Evolutionary conservation across 1,140 invertebrate species (phyloP), one percentile per base, ranked within the genome.

Genomic region (Artemia franciscana): DNA sequence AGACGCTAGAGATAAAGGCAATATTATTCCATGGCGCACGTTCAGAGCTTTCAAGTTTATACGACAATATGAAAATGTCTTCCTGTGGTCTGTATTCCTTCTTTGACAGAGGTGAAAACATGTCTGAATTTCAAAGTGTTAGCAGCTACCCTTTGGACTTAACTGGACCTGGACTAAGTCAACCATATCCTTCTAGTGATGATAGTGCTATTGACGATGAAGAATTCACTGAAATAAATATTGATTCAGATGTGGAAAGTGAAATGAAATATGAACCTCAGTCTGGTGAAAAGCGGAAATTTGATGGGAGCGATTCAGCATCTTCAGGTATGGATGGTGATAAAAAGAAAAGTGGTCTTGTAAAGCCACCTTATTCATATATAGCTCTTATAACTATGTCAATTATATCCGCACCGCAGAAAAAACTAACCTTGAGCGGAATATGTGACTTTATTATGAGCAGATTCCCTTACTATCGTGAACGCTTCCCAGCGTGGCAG

Each of bases 381-480:
- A 97, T 98, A 65, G 92, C 93, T 0, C 77, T 97, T 0, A 98
- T 97, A 67, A 95, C 93, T 0, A 97, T 96, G 93, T 87, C 93
- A 15, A 96, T 98, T 59, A 78, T 96, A 0, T 91, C 97, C 68
- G 91, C 91, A n/a, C 91, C 91, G 12, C 86, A 94, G 69, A 95
- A 95, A 76, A 92, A 94, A 69, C 75, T 97, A 9, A 98, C 94
- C 0, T 76, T 98, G 0, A 94, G 91, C 68, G 93, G 92, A 18
- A 98, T 98, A 63, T 98, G 93, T 76, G 93, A 98, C 72, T 97
- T 98, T 72, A 98, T 99, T 65, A 96, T 95, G 84, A 86, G 85
- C n/a, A 79, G 89, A 65, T 99, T 98, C 73, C 90, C 89, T 0
- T 96, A 94, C 70, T 96, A 95, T 72, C 80, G 87, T 66, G 90